Conservation (phyloP, 2,888 invertebrate genomes). For the Brassicogethes aeneus region DNA sequence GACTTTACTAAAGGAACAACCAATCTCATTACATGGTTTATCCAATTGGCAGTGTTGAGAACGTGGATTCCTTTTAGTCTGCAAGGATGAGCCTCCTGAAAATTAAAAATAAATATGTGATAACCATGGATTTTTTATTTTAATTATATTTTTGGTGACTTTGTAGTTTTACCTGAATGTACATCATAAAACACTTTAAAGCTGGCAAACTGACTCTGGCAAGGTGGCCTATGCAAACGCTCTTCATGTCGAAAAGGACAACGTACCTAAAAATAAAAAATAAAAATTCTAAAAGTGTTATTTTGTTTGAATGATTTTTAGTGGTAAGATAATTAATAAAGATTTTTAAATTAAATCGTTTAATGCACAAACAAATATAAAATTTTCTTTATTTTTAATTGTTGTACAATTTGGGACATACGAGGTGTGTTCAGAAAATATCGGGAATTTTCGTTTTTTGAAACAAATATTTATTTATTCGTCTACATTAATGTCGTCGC, state of each 20-base stretch:
- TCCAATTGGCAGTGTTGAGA: slow-evolving; percentile 56
- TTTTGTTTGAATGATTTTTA: background rate
- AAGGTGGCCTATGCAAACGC: slow-evolving; percentile 55
- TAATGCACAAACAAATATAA: background rate
- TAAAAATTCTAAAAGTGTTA: background rate
- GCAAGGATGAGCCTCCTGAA: slow-evolving; percentile 58
- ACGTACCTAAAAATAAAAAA: slow-evolving; percentile 40
- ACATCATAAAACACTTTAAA: slow-evolving; percentile 54
- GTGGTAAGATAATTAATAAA: background rate
- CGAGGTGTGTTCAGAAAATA: no score
- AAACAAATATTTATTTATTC: no score
- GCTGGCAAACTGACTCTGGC: slow-evolving; percentile 55
- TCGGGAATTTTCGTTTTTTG: no score
- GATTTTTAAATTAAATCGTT: background rate
- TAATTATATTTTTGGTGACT: slow-evolving; percentile 2
- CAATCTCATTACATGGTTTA: slow-evolving; percentile 59
- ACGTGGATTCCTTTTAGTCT: slow-evolving; percentile 58
- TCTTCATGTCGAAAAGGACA: slow-evolving; percentile 60
- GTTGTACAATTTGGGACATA: no score
- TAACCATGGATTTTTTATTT: slow-evolving; percentile 1
- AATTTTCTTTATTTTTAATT: no score
- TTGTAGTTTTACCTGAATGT: slow-evolving; percentile 48
- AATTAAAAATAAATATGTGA: slow-evolving; percentile 12
- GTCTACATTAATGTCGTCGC: no score
- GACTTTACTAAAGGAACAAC: slow-evolving; percentile 56